These are phyloP conservation scores for Gallinago media DNA, from an alignment of 2,113 vertebrate species.

Conservation along the genomic window DNA sequence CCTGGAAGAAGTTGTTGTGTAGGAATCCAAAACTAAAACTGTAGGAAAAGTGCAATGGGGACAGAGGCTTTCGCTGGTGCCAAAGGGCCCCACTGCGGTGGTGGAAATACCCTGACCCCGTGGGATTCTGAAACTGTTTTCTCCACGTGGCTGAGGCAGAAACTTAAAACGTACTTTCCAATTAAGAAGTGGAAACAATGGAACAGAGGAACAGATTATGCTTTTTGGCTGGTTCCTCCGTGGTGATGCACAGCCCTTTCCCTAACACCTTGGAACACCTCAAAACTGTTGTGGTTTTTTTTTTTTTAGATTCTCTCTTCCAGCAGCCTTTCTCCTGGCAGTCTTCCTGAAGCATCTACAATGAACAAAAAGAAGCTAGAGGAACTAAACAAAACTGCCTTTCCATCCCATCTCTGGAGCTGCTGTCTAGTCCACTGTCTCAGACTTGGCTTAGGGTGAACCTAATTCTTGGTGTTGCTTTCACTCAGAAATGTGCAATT, in stretches of 20 bases:
- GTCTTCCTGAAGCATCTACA: background rate
- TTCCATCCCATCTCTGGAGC: background rate
- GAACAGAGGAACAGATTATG: background rate
- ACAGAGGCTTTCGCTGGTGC: background rate
- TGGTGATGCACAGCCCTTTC: background rate
- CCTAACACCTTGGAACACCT: background rate
- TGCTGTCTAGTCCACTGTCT: background rate
- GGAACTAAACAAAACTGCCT: background rate
- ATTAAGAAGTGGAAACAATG: background rate
- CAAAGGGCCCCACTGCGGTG: background rate
- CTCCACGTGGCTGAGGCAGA: background rate
- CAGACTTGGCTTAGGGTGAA: background rate
- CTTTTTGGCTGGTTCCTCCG: background rate
- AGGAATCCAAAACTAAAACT: background rate
- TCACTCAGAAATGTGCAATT: background rate
- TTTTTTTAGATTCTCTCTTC: background rate
- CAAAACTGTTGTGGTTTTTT: background rate
- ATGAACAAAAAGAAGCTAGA: background rate
- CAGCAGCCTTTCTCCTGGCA: background rate
- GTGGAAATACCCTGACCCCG: background rate
- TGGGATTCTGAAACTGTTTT: background rate
- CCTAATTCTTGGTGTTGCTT: background rate
- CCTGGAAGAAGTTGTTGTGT: background rate
- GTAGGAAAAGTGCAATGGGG: background rate
- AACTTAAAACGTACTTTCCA: background rate